These are phyloP conservation scores for Nymphalis urticae DNA, from an alignment of 2,888 invertebrate genomes.

Conservation along the genomic window DNA sequence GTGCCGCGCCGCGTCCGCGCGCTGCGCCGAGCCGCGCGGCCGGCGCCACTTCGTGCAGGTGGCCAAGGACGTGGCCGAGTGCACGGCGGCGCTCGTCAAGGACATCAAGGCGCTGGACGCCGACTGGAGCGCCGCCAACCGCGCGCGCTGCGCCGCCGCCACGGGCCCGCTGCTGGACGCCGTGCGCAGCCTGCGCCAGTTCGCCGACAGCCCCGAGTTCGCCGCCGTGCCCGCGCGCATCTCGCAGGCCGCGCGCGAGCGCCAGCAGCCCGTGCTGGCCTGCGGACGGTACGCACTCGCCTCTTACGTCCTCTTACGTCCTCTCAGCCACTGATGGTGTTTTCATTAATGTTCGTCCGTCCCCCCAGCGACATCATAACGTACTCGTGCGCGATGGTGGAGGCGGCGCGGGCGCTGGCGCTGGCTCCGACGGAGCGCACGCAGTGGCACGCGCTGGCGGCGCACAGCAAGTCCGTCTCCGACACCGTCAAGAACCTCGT, in stretches of 20 bases:
- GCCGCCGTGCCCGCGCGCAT: constrained; percentile 95
- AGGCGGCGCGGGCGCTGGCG: constrained; percentile 93
- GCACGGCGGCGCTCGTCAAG: constrained; percentile 95
- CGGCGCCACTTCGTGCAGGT: constrained; percentile 98
- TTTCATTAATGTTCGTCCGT: not conserved
- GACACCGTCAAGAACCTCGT: constrained; percentile 98
- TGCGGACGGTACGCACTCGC: constrained; percentile 85
- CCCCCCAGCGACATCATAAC: constrained; percentile 69
- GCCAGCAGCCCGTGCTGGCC: constrained; percentile 93
- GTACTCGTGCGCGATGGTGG: constrained; percentile 86
- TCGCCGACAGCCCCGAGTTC: constrained; percentile 97
- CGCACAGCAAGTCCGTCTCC: constrained; percentile 96
- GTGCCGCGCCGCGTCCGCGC: constrained; percentile 95
- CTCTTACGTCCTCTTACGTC: no score
- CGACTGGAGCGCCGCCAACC: constrained; percentile 89
- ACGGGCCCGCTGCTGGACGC: constrained; percentile 94
- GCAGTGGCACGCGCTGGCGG: constrained; percentile 96
- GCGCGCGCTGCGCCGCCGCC: constrained; percentile 87
- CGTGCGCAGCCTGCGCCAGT: constrained; percentile 94
- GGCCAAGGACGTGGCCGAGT: constrained; percentile 98
- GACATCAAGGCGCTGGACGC: constrained; percentile 95
- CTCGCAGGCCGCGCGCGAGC: constrained; percentile 89
- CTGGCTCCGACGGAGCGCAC: constrained; percentile 94
- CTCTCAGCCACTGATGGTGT: no score
- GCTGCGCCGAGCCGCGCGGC: constrained; percentile 93